phyloP scores from a whole-genome alignment of 2,888 invertebrate species.

The Crepidodera aurea region DNA sequence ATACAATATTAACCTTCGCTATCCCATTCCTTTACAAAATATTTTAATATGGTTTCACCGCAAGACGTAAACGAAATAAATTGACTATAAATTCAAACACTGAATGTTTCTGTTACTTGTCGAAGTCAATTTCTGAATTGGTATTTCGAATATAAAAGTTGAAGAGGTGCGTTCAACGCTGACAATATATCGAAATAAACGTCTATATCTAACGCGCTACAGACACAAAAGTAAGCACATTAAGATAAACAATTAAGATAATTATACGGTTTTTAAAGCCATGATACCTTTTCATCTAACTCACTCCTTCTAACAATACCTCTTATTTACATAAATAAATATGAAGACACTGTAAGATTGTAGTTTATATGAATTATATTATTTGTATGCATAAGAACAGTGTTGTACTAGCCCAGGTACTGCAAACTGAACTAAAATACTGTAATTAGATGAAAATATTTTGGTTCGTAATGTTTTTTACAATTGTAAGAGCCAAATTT shows the following conservation, averaged over 20 bases:
- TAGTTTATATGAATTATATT: background rate
- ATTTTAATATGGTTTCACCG: no score
- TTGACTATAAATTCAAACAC: background rate
- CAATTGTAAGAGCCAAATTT: no score
- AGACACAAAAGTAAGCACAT: constrained; percentile 22
- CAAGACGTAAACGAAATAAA: no score
- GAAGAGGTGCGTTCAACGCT: background rate
- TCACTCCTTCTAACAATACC: constrained; percentile 19
- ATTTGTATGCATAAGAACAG: background rate
- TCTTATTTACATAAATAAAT: constrained; percentile 26
- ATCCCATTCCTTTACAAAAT: no score
- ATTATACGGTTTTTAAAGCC: constrained; percentile 22
- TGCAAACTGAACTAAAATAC: no score
- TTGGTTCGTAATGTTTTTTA: no score
- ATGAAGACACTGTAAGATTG: constrained; percentile 6
- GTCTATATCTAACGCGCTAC: constrained; percentile 15
- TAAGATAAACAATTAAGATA: constrained; percentile 29
- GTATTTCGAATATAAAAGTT: constrained; percentile 17
- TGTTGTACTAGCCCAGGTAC: background rate
- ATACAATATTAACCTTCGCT: no score
- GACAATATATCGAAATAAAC: constrained; percentile 20
- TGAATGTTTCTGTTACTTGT: background rate
- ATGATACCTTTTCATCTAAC: constrained; percentile 14
- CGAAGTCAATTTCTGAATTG: background rate
- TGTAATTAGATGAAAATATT: no score